Evolutionary conservation across 2,797 vertebrate genomes (phyloP), one percentile per base, ranked within the genome.

Genomic region (Fistularia commersonii): DNA sequence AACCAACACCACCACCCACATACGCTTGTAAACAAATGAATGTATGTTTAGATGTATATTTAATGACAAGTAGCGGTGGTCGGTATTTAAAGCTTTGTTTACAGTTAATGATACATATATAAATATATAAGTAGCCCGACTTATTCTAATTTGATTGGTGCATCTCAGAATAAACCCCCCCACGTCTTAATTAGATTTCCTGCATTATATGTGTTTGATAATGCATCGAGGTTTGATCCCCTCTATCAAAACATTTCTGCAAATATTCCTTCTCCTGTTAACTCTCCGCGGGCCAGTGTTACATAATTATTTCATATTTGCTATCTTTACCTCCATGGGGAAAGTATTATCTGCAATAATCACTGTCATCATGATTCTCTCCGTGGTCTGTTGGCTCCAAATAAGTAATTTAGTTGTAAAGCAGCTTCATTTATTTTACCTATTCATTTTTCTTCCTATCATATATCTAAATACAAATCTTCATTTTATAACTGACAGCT

Each of bases 391-490:
- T 84, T 89, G 79, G 79, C 81, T 82, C 80, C 84, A 89, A 91
- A 91, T 88, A 88, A 90, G 84, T 87, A 80, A 90, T 91, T 90
- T 90, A 86, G 80, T 85, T 83, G 87, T 88, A 87, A 88, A 87
- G 85, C 83, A 83, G 83, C 80, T 88, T 89, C 86, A 89, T 91
- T 88, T 88, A 85, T 89, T 88, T 88, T 81, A 77, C 81, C 85
- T 86, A 79, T 89, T 91, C 87, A 87, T 91, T 89, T 88, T 84
- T 83, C 84, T 79, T 87, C 79, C 88, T 84, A 87, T 91, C 89
- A 91, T 91, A 91, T 90, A 92, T 92, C 89, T 90, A 91, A 92
- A 91, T 90, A 90, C 82, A 88, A 89, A 91, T 91, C 89, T 91
- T 91, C 86, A 88, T 88, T 90, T 90, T 89, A 84, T 89, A 90